Evolutionary conservation across 2,888 invertebrate genomes (phyloP).

Genomic region (Tanypteryx hageni): DNA sequence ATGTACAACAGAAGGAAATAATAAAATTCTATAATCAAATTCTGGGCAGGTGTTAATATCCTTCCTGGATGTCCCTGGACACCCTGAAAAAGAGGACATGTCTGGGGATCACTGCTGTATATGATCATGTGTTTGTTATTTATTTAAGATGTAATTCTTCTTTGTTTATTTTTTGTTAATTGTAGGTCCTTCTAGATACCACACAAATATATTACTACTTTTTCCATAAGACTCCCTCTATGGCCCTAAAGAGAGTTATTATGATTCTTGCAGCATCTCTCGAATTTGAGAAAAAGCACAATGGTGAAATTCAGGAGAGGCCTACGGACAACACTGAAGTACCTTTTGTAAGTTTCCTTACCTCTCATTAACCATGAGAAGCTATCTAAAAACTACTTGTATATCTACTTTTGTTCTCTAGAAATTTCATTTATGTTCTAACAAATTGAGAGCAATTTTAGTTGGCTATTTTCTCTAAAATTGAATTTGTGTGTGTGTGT

Average conservation of each 20-base stretch:
- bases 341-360: conserved; percentile 82
- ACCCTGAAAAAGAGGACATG: too few relatives aligned
- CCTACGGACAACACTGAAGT: conserved; percentile 97
- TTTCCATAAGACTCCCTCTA: conserved; percentile 96
- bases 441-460: background rate
- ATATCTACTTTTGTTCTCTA: too few relatives aligned
- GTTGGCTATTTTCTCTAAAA: too few relatives aligned
- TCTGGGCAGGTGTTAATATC: too few relatives aligned
- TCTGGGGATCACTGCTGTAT: too few relatives aligned
- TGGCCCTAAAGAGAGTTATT: conserved; percentile 95
- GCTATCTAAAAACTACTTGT: too few relatives aligned
- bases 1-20: too few relatives aligned
- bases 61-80: too few relatives aligned
- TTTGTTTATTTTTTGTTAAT: conserved; percentile 58
- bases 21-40: too few relatives aligned
- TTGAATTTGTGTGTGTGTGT: too few relatives aligned
- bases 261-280: conserved; percentile 98
- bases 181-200: conserved; percentile 93
- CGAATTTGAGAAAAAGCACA: conserved; percentile 96
- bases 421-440: background rate
- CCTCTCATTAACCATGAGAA: too few relatives aligned
- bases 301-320: conserved; percentile 95
- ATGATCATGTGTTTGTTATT: background rate
- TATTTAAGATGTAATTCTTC: background rate
- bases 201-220: conserved; percentile 97